phyloP scores from a whole-genome alignment of 2,797 vertebrate genomes.

The Sebastes kiyomatsui region DNA sequence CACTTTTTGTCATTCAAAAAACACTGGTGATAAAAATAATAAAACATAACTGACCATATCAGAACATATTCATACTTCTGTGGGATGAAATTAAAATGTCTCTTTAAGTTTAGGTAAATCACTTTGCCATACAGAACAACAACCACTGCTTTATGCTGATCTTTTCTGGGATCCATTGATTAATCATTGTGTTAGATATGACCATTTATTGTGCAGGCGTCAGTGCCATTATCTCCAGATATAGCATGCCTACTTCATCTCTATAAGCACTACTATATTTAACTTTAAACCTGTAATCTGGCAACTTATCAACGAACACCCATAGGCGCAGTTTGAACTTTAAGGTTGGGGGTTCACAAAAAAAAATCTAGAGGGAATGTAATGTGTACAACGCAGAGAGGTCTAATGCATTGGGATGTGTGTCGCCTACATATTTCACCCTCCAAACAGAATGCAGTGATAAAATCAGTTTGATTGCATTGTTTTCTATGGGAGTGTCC shows the following conservation, averaged over 20 bases:
- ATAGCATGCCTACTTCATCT: background rate
- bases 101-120: background rate
- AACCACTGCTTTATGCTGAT: background rate
- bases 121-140: background rate
- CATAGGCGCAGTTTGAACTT: no score
- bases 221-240: background rate
- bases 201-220: background rate
- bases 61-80: background rate
- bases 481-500: no score
- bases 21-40: background rate
- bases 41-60: background rate
- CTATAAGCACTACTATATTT: background rate
- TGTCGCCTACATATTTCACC: no score
- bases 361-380: no score
- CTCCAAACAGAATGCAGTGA: no score
- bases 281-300: background rate
- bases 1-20: background rate
- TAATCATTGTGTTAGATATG: background rate
- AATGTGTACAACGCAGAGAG: no score
- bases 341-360: no score
- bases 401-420: no score
- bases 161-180: background rate
- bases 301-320: background rate
- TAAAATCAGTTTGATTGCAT: no score
- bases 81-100: background rate